Percentiles rank a stretch among this genome's conserved stretches.
Evolutionary conservation across 1,140 invertebrate species (phyloP).

Genomic region (Lasaia peninsularis): DNA sequence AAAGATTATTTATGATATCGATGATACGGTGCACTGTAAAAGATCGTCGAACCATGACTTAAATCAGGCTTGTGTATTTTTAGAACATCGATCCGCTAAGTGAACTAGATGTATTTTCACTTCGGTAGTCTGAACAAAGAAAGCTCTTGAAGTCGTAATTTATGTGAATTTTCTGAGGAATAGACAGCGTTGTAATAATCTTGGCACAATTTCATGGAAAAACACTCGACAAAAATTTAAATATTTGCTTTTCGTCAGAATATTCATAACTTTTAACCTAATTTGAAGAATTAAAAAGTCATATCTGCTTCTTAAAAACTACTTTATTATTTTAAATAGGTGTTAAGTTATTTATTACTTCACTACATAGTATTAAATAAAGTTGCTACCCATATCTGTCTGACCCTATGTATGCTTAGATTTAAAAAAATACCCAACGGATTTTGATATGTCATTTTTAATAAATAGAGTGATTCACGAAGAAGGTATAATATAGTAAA

Average conservation of each 20-base stretch:
- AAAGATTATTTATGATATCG: slow-evolving; percentile 62
- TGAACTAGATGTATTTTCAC: slow-evolving; percentile 36
- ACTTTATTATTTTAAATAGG: too few relatives aligned
- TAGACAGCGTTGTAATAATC: neutral
- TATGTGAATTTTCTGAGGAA: slow-evolving; percentile 22
- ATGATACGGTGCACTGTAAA: slow-evolving; percentile 47
- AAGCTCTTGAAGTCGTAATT: slow-evolving; percentile 17
- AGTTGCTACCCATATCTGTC: too few relatives aligned
- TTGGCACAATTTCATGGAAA: neutral
- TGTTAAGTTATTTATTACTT: too few relatives aligned
- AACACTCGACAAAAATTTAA: neutral
- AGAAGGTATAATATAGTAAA: too few relatives aligned
- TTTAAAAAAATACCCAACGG: too few relatives aligned
- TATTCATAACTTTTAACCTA: slow-evolving; percentile 4
- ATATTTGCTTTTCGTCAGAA: neutral
- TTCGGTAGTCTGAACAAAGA: slow-evolving; percentile 20
- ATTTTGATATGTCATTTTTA: too few relatives aligned
- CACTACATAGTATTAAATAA: too few relatives aligned
- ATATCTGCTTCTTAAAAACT: too few relatives aligned
- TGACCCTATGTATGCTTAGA: too few relatives aligned
- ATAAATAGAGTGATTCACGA: too few relatives aligned
- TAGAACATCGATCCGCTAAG: slow-evolving; percentile 37
- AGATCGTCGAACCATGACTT: slow-evolving; percentile 39
- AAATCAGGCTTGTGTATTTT: slow-evolving; percentile 42
- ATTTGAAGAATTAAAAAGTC: neutral